Evolutionary conservation across 2,113 vertebrate genomes (phyloP).

Genomic region (Erpornis zantholeuca): DNA sequence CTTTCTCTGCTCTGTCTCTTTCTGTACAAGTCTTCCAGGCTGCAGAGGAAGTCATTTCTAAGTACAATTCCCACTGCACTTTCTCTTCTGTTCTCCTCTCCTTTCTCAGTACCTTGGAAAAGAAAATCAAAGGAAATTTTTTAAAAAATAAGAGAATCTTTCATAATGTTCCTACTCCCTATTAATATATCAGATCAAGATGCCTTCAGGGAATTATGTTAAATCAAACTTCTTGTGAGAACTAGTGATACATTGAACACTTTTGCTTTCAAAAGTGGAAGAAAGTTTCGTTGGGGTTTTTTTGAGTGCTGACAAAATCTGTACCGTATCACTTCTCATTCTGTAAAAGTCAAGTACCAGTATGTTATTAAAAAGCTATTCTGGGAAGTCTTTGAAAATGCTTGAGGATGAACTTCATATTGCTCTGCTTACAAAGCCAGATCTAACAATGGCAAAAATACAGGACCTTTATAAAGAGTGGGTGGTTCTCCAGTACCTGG

Average conservation of each 20-base stretch:
- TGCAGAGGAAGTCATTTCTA: not conserved
- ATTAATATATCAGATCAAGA: not conserved
- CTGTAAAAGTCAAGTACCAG: not conserved
- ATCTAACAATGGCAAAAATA: not conserved
- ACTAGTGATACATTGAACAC: not conserved
- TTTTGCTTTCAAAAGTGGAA: not conserved
- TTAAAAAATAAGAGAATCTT: not conserved
- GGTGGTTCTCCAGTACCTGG: not conserved
- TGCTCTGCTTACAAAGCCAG: not conserved
- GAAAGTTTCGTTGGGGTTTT: not conserved
- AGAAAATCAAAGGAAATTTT: not conserved
- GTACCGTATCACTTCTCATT: not conserved
- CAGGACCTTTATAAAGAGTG: not conserved
- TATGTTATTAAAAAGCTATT: not conserved
- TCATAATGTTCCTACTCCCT: not conserved
- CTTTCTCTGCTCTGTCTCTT: rapidly evolving
- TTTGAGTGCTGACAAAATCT: not conserved
- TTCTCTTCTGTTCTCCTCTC: not conserved
- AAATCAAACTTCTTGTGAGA: not conserved
- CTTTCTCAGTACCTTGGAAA: not conserved
- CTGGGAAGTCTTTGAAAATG: not conserved
- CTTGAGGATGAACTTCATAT: not conserved
- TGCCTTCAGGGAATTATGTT: not conserved
- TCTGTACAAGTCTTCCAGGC: not conserved
- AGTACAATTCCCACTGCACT: not conserved